A percentile compares a stretch with the other conserved stretches of the same genome.
phyloP scores from a whole-genome alignment of 2,113 vertebrate genomes.

The Vireo altiloquus region DNA sequence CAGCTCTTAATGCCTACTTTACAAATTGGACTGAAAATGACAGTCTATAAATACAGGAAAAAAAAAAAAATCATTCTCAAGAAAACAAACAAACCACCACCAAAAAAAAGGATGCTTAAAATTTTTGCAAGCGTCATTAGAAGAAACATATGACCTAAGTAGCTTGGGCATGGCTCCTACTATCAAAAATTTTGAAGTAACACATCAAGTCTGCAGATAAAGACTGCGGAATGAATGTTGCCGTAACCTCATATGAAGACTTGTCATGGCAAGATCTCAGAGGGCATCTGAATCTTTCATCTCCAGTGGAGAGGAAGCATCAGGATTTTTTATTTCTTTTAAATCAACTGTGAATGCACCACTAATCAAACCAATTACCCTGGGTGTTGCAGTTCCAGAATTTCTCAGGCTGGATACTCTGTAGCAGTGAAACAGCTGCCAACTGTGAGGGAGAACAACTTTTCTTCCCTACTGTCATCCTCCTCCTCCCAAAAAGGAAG shows the following conservation, averaged over 20 bases:
- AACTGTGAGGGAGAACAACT: neutral
- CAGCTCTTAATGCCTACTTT: neutral
- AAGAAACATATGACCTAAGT: neutral
- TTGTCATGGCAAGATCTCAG: neutral
- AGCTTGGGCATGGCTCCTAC: neutral
- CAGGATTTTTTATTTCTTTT: neutral
- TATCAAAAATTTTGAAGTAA: neutral
- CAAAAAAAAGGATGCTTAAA: neutral
- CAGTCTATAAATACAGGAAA: neutral
- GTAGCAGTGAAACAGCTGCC: slow-evolving; percentile 7
- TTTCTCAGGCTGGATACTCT: slow-evolving; percentile 38
- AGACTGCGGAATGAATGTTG: neutral
- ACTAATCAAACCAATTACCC: slow-evolving; percentile 22
- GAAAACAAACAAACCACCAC: neutral
- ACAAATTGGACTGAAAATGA: neutral
- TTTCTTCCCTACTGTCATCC: neutral
- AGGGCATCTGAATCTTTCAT: neutral
- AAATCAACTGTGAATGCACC: neutral
- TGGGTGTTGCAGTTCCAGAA: slow-evolving; percentile 12
- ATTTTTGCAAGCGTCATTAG: neutral
- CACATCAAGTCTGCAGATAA: neutral
- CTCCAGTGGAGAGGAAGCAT: neutral
- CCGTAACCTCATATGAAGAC: neutral
- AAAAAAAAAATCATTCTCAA: neutral
- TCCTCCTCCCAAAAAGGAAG: neutral